Evolutionary conservation across 2,113 vertebrate genomes (phyloP).

Genomic region (Dicerorhinus sumatrensis): DNA sequence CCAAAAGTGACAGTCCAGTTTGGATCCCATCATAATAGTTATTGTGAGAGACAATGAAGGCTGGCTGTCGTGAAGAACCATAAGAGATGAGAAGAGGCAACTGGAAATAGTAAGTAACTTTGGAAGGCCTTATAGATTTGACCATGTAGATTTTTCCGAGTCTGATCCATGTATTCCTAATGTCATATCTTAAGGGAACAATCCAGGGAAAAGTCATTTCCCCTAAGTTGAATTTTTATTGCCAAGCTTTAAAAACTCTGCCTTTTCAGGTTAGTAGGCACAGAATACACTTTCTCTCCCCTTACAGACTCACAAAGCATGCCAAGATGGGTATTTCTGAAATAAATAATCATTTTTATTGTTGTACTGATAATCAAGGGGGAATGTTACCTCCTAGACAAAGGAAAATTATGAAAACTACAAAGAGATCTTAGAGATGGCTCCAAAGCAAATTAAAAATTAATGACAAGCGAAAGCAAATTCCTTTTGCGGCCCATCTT

Average conservation of each 20-base stretch:
- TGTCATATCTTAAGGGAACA: not conserved
- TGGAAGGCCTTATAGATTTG: not conserved
- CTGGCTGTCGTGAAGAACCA: not conserved
- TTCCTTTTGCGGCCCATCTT: constrained; percentile 71
- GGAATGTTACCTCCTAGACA: not conserved
- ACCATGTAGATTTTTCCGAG: not conserved
- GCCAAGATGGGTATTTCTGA: not conserved
- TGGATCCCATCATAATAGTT: not conserved
- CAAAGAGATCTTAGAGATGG: constrained; percentile 51
- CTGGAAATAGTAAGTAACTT: not conserved
- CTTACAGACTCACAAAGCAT: not conserved
- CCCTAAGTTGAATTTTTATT: not conserved
- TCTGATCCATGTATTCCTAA: not conserved
- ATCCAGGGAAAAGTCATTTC: not conserved
- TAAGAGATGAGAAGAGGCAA: not conserved
- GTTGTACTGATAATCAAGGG: not conserved
- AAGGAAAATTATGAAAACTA: constrained; percentile 58
- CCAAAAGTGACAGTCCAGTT: not conserved
- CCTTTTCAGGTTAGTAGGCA: not conserved
- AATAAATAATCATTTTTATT: not conserved
- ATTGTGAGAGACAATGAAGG: not conserved
- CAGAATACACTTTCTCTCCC: not conserved
- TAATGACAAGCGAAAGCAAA: constrained; percentile 61
- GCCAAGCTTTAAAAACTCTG: not conserved
- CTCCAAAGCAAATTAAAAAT: constrained; percentile 82